Conservation (phyloP, 37 sponge, comb jelly and placozoan genomes). For the Corticium candelabrum region DNA sequence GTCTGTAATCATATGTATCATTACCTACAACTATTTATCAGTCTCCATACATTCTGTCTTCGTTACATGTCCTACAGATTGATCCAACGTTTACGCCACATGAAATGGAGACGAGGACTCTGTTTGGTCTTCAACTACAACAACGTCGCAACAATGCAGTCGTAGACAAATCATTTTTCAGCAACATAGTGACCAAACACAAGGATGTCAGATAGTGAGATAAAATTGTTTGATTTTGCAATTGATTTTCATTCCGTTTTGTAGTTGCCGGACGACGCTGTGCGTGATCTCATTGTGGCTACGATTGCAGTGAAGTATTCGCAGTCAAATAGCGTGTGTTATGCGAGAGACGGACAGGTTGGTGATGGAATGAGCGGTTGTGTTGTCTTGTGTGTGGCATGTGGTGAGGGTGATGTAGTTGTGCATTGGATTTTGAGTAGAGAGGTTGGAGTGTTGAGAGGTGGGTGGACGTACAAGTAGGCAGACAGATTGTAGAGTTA, state of each 20-base stretch:
- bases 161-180: not conserved
- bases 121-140: not conserved
- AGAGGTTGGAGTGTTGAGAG: too few species aligned
- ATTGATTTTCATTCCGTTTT: not conserved
- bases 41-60: too few species aligned
- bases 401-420: too few species aligned
- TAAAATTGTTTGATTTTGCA: not conserved
- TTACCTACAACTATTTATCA: too few species aligned
- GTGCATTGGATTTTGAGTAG: too few species aligned
- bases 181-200: not conserved
- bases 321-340: conserved; percentile 15
- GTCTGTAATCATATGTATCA: too few species aligned
- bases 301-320: conserved; percentile 18
- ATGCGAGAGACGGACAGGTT: conserved; percentile 6
- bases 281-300: conserved; percentile 13
- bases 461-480: too few species aligned
- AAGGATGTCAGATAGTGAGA: not conserved
- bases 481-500: too few species aligned
- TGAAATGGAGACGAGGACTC: conserved; percentile 2
- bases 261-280: conserved; percentile 3
- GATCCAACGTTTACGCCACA: not conserved
- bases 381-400: too few species aligned
- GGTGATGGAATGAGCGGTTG: too few species aligned
- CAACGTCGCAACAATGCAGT: not conserved
- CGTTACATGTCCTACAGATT: too few species aligned